phyloP scores from a whole-genome alignment of 2,888 invertebrate species.

The Lasioglossum morio region DNA sequence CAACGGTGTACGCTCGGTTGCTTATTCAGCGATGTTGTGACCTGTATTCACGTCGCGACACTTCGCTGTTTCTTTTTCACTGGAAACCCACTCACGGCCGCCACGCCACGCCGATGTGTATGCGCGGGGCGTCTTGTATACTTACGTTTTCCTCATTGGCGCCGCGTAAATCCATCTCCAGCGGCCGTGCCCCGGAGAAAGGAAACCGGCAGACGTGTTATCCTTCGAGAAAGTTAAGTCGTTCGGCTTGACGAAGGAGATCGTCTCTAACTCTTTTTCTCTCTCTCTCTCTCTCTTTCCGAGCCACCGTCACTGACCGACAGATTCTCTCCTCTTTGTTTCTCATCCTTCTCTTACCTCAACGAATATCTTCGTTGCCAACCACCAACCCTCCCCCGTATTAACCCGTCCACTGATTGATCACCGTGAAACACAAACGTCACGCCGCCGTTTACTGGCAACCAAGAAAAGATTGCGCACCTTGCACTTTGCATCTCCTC shows the following conservation, averaged over 20 bases:
- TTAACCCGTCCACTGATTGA: slow-evolving; percentile 9
- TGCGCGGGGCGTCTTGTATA: slow-evolving; percentile 33
- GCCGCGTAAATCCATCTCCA: slow-evolving; percentile 57
- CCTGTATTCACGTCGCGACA: slow-evolving; percentile 79
- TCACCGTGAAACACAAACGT: slow-evolving; percentile 22
- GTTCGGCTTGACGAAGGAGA: slow-evolving; percentile 49
- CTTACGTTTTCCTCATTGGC: slow-evolving; percentile 59
- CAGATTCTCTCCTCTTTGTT: slow-evolving; percentile 12
- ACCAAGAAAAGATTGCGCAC: not conserved
- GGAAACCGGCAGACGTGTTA: slow-evolving; percentile 47
- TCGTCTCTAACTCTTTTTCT: slow-evolving; percentile 12
- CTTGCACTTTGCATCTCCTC: not conserved
- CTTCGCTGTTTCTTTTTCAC: slow-evolving; percentile 71
- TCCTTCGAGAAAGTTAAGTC: slow-evolving; percentile 63
- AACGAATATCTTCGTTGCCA: slow-evolving; percentile 8
- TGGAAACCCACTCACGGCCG: slow-evolving; percentile 67
- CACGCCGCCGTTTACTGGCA: slow-evolving; percentile 12
- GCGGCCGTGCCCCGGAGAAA: slow-evolving; percentile 45
- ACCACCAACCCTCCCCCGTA: not conserved
- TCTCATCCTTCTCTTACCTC: slow-evolving; percentile 8
- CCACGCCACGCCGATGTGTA: not conserved
- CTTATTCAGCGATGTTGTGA: slow-evolving; percentile 82
- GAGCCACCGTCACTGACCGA: slow-evolving; percentile 25
- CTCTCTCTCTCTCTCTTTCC: not conserved
- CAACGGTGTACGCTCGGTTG: slow-evolving; percentile 68